Conservation (phyloP, 2,888 invertebrate species). For the Macrophya annulata region DNA sequence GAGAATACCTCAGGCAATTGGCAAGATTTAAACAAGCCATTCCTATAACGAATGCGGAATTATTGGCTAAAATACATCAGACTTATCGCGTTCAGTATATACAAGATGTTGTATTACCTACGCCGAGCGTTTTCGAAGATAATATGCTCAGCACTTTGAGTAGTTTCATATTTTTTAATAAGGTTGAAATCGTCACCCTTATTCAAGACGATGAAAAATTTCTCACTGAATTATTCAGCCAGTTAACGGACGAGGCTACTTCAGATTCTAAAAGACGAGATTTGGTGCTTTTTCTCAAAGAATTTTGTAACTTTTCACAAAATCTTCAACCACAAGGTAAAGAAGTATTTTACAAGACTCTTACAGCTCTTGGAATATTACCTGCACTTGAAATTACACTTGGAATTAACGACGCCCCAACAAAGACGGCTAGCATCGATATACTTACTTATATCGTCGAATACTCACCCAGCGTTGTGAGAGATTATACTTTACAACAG, state of each 20-base stretch:
- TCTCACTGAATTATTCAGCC: constrained; percentile 95
- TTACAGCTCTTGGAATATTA: constrained; percentile 93
- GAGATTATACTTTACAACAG: constrained; percentile 98
- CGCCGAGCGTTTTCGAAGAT: constrained; percentile 99
- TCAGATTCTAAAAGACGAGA: constrained; percentile 93
- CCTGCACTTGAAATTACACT: constrained; percentile 95
- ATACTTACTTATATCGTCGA: constrained; percentile 99
- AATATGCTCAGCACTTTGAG: constrained; percentile 98
- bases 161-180: constrained; percentile 99
- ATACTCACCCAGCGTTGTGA: constrained; percentile 97
- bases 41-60: constrained; percentile 96
- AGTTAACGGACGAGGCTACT: constrained; percentile 94
- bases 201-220: constrained; percentile 99
- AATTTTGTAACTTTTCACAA: constrained; percentile 99
- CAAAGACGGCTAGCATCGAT: constrained; percentile 98
- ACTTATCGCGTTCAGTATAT: constrained; percentile 99
- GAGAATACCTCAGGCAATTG: constrained; percentile 96
- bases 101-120: constrained; percentile 98
- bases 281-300: constrained; percentile 97
- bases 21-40: constrained; percentile 96
- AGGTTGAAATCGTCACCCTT: constrained; percentile 99
- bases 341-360: constrained; percentile 98
- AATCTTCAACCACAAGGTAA: constrained; percentile 98
- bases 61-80: constrained; percentile 99
- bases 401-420: constrained; percentile 95